Base-by-base conservation (phyloP, 2,797 vertebrate genomes). In the Argyrosomus regius region DNA sequence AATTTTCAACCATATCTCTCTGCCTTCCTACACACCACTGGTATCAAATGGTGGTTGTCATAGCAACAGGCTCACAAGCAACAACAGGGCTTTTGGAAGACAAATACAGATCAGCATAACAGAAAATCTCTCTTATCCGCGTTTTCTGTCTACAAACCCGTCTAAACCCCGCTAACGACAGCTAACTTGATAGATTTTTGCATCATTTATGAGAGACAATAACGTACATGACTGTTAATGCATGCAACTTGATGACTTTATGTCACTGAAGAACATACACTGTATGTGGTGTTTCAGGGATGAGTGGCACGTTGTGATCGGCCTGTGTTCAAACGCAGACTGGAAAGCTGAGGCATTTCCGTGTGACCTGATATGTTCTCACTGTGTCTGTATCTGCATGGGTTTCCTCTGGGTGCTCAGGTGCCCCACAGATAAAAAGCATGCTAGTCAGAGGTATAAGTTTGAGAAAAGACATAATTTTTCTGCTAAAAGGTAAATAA, bases 21-120 rank as follows among this genome's bases (percentile, higher is more conserved):
- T 85, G 91, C 92, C 94, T 94, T 95, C 95, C 94, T 96, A 95
- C 95, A 94, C 94, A 95, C 91, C 91, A 84, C 84, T 91, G 90
- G 91, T 92, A 93, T 95, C 93, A 92, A 95, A 95, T 92, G 90
- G 79, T 87, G 92, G 95, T 96, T 93, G 92, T 91, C 94, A 95
- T 96, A 80, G 95, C 92, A 95, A 96, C 95, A 93, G 85, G 93
- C 93, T 92, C 88, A 92, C 88, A 94, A 95, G 92, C 94, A 90
- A 95, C 94, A 95, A 94, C 93, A 92, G 91, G 87, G 93, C 93
- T 94, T 92, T 94, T 93, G 93, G 94, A 94, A 92, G 93, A 94
- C 93, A 94, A 93, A 92, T 75, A 89, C 83, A 89, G 90, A 87
- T 91, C 82, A 89, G 86, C 88, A 88, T 86, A 92, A 93, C 64